Evolutionary conservation across 2,113 vertebrate species (phyloP), one percentile per base, ranked within the genome.

Genomic region (Nothocercus nigrocapillus): DNA sequence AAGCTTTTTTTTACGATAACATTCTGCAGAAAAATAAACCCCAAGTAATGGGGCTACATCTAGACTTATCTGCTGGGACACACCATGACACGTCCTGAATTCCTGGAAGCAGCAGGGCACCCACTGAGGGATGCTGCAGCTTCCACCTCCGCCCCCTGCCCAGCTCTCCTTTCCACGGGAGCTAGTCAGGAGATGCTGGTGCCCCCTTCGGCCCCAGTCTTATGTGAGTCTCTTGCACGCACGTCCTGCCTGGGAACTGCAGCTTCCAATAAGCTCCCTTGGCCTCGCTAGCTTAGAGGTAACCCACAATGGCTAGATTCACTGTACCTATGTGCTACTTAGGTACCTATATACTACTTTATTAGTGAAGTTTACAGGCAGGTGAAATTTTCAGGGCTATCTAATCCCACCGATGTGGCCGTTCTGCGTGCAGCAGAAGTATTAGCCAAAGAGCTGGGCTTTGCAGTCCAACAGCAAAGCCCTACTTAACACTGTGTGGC

Each of bases 321-420:
- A 42, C 45, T 30, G 70, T 11, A 47, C 15, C n/a, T n/a, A n/a
- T n/a, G n/a, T n/a, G n/a, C n/a, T n/a, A n/a, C n/a, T n/a, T n/a
- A 54, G 83, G 20, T 20, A 61, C 21, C 5, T 34, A 28, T 27
- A 28, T 36, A 28, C 34, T 82, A 27, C 11, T 44, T 90, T 10
- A 28, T 22, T 58, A 69, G 11, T 66, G 51, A 85, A 75, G 19
- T 56, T 67, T 8, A 77, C 0, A 0, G 68, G 67, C 70, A 79
- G 22, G 38, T 76, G 32, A 85, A 56, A 17, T 45, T 82, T 81
- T 78, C 32, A 51, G 47, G 32, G 69, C 11, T 7, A 10, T 44
- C 42, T 80, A 51, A 74, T 42, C n/a, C 14, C 14, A 47, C 32
- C 0, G 1, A 53, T 0, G 5, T 1, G 5, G 5, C 45, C 7